Base-by-base conservation (phyloP, 1,140 invertebrate genomes). In the Platyscapa corneri region DNA sequence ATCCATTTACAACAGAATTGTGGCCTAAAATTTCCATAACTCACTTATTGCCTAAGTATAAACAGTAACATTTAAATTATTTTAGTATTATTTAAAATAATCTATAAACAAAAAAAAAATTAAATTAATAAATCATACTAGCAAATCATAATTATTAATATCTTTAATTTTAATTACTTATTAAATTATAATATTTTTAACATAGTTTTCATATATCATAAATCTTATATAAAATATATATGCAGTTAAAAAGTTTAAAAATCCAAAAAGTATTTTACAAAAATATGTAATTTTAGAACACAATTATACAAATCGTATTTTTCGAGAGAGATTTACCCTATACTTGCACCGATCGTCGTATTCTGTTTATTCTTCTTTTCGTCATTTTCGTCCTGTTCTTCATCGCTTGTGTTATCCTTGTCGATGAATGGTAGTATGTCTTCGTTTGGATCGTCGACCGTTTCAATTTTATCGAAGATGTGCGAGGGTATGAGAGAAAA, bases 391-490 rank as follows among this genome's bases (percentile, higher is more conserved):
- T 77, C 72, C 67, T 83, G 53, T 49, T 86, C 67, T 75, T 85
- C 75, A 53, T 86, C 75, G 76, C 49, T 76, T 6, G 82, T 80
- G 16, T 30, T 86, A 53, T 86, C 82, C 74, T 81, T 88, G 64
- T 87, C 86, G 8, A 82, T 83, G 30, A 75, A 83, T 12, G 85
- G 85, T 18, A 87, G 42, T 42, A 80, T 32, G 49, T 87, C 86
- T 34, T 86, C 87, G 56, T 83, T 86, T 6, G 74, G 85, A 23
- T 88, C 85, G 80, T 88, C 83, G 49, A 86, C 8, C 56, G 85
- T 86, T 64, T 86, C 86, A 1, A 49, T 82, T 6, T 88, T 89
- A 16, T 86, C 88, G 0, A 87, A 49, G 37, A 86, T 76, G 23
- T 85, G 88, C 10, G 86, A 60, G 5, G 78, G 10, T 1, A 87